Base-by-base conservation (phyloP, 1,140 invertebrate species). In the Metopolophium dirhodum region DNA sequence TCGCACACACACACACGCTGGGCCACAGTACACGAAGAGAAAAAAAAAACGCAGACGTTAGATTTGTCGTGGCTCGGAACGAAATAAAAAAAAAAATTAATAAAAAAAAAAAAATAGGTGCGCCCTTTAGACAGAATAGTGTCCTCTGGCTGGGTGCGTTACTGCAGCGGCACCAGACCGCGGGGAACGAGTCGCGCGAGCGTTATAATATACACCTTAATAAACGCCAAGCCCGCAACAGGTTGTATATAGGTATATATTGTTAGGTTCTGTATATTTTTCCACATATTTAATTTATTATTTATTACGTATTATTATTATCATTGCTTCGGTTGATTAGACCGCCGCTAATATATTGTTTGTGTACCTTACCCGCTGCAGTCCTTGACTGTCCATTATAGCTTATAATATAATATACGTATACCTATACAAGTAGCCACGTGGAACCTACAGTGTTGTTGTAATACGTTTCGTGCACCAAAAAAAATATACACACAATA, bases 1-100 rank as follows among this genome's bases (percentile, higher is more conserved):
- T 3, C 86, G 22, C 51, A n/a, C 22, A 37, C 11, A 57, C 51
- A 41, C 14, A 26, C 57, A 41, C 30, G 30, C 41, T 3, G 41
- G 41, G 41, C 41, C 41, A 41, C 41, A 41, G 41, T 41, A 41
- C 41, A 41, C 41, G 41, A 3, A 61, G 30, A 68, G 6, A 45
- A 9, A 37, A 90, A 90, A 90, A 90, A 90, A 90, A 90, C 35
- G 41, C 89, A 90, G 89, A 90, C 89, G 23, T 61, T 61, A 68
- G 54, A 90, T 90, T 90, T 90, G 89, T 90, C 89, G 89, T 68
- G 54, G 37, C 26, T 30, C 89, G 23, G 85, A 87, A 87, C 26
- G 6, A 54, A 35, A 26, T 41, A 37, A 89, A 54, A 35, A 51
- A 54, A 9, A 57, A 47, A 30, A 49, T 47, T 86, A 87, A 45